phyloP scores from a whole-genome alignment of 2,113 vertebrate genomes.

The Hemibagrus wyckioides region DNA sequence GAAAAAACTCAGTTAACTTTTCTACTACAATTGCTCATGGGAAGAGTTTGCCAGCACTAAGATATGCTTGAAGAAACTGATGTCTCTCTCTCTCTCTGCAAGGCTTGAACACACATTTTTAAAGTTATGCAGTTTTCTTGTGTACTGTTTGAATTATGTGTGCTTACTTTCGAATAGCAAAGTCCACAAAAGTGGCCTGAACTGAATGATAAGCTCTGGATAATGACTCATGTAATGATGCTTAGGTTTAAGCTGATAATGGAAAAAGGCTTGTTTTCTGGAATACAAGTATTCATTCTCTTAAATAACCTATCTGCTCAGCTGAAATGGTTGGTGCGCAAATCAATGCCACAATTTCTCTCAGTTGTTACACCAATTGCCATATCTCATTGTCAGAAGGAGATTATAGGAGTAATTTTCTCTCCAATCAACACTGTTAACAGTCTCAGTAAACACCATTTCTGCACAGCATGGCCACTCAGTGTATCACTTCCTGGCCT shows the following conservation, averaged over 20 bases:
- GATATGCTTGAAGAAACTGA: not conserved
- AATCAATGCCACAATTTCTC: constrained; percentile 13
- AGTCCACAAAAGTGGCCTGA: constrained; percentile 35
- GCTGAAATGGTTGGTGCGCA: constrained; percentile 17
- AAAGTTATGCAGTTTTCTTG: constrained; percentile 51
- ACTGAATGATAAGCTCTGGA: constrained; percentile 44
- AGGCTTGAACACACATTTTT: constrained; percentile 48
- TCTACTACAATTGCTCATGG: constrained; percentile 36
- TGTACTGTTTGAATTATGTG: constrained; percentile 53
- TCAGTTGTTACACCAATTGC: constrained; percentile 10
- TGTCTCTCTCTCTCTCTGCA: constrained; percentile 41
- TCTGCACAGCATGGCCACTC: constrained; percentile 8
- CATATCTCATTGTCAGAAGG: constrained; percentile 22
- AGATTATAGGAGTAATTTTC: constrained; percentile 37
- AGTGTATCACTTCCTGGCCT: constrained; percentile 16
- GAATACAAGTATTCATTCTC: constrained; percentile 48
- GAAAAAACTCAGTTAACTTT: constrained; percentile 39
- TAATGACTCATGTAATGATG: too few species aligned
- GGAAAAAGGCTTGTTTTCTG: too few species aligned
- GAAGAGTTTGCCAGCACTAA: constrained; percentile 12
- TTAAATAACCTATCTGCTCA: constrained; percentile 23
- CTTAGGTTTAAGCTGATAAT: too few species aligned
- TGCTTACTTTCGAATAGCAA: constrained; percentile 48
- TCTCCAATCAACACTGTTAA: constrained; percentile 36
- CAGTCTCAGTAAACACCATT: constrained; percentile 32